Base-by-base conservation (phyloP, 2,113 vertebrate species). In the Rhipidura dahli region DNA sequence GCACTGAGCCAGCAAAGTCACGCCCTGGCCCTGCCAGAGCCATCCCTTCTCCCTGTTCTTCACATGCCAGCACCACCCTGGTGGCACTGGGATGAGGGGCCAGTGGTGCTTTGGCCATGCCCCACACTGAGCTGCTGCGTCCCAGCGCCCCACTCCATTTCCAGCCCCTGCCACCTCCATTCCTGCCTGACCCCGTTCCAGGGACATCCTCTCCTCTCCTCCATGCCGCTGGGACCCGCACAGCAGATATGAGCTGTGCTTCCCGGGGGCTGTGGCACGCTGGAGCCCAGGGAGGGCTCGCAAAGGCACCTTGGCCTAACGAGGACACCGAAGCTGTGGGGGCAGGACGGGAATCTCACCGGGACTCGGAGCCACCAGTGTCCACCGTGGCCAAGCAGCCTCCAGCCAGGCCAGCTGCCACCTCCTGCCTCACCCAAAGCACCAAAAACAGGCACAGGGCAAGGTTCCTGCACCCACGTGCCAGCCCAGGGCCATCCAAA, bases 261-360 rank as follows among this genome's bases (percentile, higher is more conserved):
- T 89, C 77, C 87, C 8, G 0, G 23, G 85, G 64, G 81, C 83
- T 59, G 50, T 3, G 10, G 81, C 64, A 44, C 2, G 4, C 61
- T 2, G 26, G 83, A 11, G 12, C 70, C 83, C 71, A 10, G 89
- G 64, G 84, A 81, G 56, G 71, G 69, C 40, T 93, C 4, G 0
- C 92, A 97, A 97, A 76, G 96, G 95, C 96, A 94, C 96, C 95
- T 97, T 93, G 8, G 2, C 78, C 57, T 45, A 96, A 95, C 2
- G 22, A 71, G 95, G 93, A 51, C 68, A 11, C 5, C 0, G 3
- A 2, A 33, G 73, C 20, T 33, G 3, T 1, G 1, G 51, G 33
- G 27, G 11, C 42, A 42, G 50, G 22, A 66, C 5, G 2, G 30
- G 50, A 18, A 49, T 9, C 35, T 42, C 6, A 0, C 0, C 0